A percentile compares a stretch with the other conserved stretches of the same genome.
These are phyloP conservation scores for Cirrhinus molitorella DNA, from an alignment of 2,797 vertebrate species.

Conservation along the genomic window DNA sequence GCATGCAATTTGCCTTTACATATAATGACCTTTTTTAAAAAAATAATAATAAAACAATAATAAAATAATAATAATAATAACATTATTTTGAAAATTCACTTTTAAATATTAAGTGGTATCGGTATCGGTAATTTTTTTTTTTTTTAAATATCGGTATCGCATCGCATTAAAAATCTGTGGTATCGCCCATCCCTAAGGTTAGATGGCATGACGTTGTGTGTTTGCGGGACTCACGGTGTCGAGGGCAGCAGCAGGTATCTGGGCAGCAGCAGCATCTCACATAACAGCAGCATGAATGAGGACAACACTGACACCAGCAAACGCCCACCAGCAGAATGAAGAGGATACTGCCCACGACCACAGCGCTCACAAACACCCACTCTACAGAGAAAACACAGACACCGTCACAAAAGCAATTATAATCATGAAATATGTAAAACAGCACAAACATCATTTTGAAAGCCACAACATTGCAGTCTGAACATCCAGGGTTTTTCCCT, in stretches of 20 bases:
- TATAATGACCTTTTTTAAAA: no score
- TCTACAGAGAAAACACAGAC: constrained; percentile 80
- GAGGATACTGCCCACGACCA: constrained; percentile 87
- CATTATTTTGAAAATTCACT: no score
- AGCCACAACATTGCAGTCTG: not conserved
- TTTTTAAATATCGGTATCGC: no score
- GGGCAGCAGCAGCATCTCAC: constrained; percentile 96
- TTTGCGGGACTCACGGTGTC: constrained; percentile 86
- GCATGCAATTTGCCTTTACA: no score
- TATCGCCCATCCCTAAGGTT: no score
- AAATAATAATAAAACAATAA: no score
- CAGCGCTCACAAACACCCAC: constrained; percentile 94
- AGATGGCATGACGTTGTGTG: not conserved
- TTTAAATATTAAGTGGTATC: no score
- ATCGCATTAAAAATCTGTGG: no score
- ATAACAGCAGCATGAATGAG: constrained; percentile 97
- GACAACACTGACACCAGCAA: constrained; percentile 99
- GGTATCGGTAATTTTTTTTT: no score
- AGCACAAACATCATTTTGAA: not conserved
- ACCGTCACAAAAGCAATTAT: not conserved
- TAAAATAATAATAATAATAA: no score
- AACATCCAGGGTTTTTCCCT: not conserved
- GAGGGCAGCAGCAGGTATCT: constrained; percentile 95
- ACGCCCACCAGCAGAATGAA: constrained; percentile 91
- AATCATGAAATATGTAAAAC: not conserved